A percentile compares a stretch with the other conserved stretches of the same genome.
These are phyloP conservation scores for Clarias gariepinus DNA, from an alignment of 2,113 vertebrate genomes.

Conservation along the genomic window DNA sequence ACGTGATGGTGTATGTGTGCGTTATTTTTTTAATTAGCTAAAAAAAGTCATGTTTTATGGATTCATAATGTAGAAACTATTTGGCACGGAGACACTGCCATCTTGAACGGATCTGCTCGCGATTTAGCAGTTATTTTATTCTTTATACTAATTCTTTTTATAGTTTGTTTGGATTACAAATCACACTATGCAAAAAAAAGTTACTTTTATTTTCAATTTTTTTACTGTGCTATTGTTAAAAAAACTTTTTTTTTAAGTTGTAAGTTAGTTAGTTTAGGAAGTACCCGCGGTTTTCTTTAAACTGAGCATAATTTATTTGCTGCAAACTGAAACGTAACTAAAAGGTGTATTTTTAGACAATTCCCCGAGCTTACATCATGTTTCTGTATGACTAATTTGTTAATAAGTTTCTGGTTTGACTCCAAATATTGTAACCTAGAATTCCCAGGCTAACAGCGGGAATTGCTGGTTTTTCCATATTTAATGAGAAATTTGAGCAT, in stretches of 20 bases:
- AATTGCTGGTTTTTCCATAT: neutral
- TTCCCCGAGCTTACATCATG: neutral
- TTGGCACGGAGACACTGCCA: neutral
- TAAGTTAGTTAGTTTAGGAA: neutral
- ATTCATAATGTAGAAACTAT: neutral
- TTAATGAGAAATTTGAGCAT: neutral
- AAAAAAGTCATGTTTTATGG: no score
- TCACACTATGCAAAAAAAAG: neutral
- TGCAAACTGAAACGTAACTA: neutral
- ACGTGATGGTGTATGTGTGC: neutral
- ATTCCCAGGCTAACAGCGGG: neutral
- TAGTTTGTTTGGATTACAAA: neutral
- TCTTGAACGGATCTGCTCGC: neutral
- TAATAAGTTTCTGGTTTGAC: neutral
- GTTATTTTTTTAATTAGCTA: no score
- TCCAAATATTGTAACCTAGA: neutral
- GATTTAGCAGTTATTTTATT: neutral
- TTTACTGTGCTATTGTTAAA: no score
- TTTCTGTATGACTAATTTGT: no score
- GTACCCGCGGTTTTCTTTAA: neutral
- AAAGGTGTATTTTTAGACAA: neutral
- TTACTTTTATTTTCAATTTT: no score
- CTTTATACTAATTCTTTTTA: neutral
- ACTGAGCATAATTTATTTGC: neutral
- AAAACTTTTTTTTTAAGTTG: neutral